Base-by-base conservation (phyloP, 2,888 invertebrate genomes). In the Andrena chrysosceles region DNA sequence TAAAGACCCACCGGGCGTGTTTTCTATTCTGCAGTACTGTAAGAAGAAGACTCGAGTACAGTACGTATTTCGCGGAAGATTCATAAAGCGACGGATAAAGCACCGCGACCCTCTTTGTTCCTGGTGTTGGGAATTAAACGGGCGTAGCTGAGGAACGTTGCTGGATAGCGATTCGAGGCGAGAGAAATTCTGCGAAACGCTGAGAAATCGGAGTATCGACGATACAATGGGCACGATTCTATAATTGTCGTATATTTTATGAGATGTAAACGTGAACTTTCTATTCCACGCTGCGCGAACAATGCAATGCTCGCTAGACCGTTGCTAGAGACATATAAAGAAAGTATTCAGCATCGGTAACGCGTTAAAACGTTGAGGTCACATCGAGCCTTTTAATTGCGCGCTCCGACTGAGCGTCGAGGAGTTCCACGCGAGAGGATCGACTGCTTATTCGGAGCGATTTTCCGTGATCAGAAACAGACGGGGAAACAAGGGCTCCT, bases 251-350 rank as follows among this genome's bases (percentile, higher is more conserved):
- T 35, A 33, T 81, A 81, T 68, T 68, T 49, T 49, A 48, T 10
- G 29, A 81, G 35, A 72, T 52, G 64, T 70, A 74, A 81, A 74
- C 81, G 69, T 16, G 3, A 56, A 81, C 81, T 81, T 81, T 81
- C 81, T 70, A 81, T 8, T 70, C 42, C 82, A 81, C 66, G 81
- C 74, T 48, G 54, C 16, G 48, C 42, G 73, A 73, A 26, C 74
- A 59, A 66, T 64, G 29, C 26, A 29, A 54, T n/a, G 62, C 54
- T 74, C 73, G 60, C 64, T 64, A 70, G 66, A 80, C 66, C 77
- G 70, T 8, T 20, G 26, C 33, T 63, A 56, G 59, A 81, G 42
- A 81, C 20, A 60, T 7, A 7, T 16, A 13, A 72, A 66, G 64
- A 81, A 74, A 69, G 81, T 54, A 52, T 23, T 31, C 23, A n/a